Evolutionary conservation across 2,797 vertebrate genomes (phyloP).

Genomic region (Rhinophrynus dorsalis): DNA sequence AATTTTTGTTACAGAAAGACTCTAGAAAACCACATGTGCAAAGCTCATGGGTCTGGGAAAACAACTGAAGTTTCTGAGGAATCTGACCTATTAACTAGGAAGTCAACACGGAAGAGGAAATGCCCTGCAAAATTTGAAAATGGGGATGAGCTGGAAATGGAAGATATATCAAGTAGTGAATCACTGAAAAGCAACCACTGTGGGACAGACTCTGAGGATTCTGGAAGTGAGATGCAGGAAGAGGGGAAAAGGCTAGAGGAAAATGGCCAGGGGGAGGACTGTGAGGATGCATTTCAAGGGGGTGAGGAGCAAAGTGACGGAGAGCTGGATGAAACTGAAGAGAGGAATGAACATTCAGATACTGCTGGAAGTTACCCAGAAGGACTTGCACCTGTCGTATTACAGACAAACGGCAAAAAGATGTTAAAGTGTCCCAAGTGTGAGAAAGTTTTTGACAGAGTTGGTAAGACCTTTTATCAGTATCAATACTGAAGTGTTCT

Average conservation of each 20-base stretch:
- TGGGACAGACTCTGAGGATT: constrained; percentile 64
- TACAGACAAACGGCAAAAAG: constrained; percentile 85
- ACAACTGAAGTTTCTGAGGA: constrained; percentile 62
- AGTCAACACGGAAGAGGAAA: constrained; percentile 80
- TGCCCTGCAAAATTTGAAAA: constrained; percentile 77
- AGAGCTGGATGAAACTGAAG: constrained; percentile 62
- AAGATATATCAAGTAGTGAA: constrained; percentile 57
- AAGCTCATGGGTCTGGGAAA: constrained; percentile 68
- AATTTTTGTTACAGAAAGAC: constrained; percentile 78
- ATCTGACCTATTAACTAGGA: constrained; percentile 65
- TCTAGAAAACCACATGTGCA: constrained; percentile 74
- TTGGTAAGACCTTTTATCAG: constrained; percentile 75
- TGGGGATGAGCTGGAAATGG: constrained; percentile 64
- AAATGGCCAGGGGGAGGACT: constrained; percentile 34
- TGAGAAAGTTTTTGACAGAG: constrained; percentile 93
- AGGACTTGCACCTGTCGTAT: constrained; percentile 82
- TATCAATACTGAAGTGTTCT: too few relatives aligned
- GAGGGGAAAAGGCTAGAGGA: constrained; percentile 48
- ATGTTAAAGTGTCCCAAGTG: constrained; percentile 92
- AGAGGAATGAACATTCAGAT: constrained; percentile 59
- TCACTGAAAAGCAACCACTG: constrained; percentile 62
- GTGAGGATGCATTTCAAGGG: constrained; percentile 39
- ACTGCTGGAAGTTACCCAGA: constrained; percentile 74
- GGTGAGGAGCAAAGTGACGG: constrained; percentile 63
- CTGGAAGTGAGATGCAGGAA: constrained; percentile 68